These are phyloP conservation scores for Rhagoletis pomonella DNA, from an alignment of 1,140 invertebrate genomes.

Conservation along the genomic window DNA sequence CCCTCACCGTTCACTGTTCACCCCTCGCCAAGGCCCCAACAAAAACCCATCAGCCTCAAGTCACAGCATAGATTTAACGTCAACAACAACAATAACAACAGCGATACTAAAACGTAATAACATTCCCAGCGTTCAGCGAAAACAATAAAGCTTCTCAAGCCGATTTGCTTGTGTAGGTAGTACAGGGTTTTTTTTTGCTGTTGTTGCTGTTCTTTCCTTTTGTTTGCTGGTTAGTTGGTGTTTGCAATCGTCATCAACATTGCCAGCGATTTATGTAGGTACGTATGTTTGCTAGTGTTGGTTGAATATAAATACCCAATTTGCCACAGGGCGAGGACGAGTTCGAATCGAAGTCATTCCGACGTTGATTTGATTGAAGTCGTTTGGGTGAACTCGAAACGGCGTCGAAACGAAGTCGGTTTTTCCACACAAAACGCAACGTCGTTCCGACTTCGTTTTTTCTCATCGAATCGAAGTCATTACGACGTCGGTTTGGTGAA, in stretches of 20 bases:
- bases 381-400: no score
- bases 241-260: conserved; percentile 49
- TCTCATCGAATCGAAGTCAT: no score
- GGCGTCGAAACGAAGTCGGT: no score
- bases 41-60: not conserved
- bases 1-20: not conserved
- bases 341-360: no score
- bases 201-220: conserved; percentile 15
- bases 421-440: no score
- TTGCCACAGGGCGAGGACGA: no score
- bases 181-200: not conserved
- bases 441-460: no score
- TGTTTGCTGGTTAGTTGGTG: not conserved
- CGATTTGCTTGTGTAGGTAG: not conserved
- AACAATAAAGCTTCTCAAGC: conserved; percentile 41
- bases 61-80: not conserved
- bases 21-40: not conserved
- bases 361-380: no score
- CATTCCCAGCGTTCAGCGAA: conserved; percentile 22
- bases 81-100: conserved; percentile 34
- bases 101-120: conserved; percentile 23
- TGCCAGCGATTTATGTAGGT: not conserved
- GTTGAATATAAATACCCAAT: not conserved
- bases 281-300: not conserved
- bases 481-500: no score